These are phyloP conservation scores for Eueremaeus valkanovi DNA, from an alignment of 2,888 invertebrate genomes.

Conservation along the genomic window DNA sequence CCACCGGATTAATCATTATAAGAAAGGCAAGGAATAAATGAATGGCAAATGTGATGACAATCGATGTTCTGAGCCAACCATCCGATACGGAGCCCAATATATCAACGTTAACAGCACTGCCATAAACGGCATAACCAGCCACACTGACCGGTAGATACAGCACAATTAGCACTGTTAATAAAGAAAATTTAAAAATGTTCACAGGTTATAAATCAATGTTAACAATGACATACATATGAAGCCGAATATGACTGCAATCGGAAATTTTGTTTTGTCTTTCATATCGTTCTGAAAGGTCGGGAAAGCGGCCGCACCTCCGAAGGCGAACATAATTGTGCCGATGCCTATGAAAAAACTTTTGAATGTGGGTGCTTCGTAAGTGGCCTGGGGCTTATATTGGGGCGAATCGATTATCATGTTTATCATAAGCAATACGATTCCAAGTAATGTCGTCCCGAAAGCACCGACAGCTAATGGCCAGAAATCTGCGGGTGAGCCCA, in stretches of 20 bases:
- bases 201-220: background rate
- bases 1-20: constrained; percentile 67
- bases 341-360: constrained; percentile 59
- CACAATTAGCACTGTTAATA: constrained; percentile 58
- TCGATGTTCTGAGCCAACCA: constrained; percentile 59
- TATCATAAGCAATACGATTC: constrained; percentile 16
- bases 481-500: constrained; percentile 35
- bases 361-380: background rate
- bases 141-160: constrained; percentile 66
- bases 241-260: constrained; percentile 66
- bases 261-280: constrained; percentile 69
- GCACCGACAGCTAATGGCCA: constrained; percentile 29
- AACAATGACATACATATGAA: constrained; percentile 59
- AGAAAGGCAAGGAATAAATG: constrained; percentile 66
- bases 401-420: background rate
- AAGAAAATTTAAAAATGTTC: no score
- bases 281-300: constrained; percentile 89
- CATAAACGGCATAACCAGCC: constrained; percentile 63
- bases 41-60: constrained; percentile 62
- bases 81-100: constrained; percentile 65
- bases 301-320: constrained; percentile 69
- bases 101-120: constrained; percentile 66
- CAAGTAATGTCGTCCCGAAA: constrained; percentile 18
- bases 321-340: constrained; percentile 67
- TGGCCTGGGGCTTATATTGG: background rate